Evolutionary conservation across 2,113 vertebrate species (phyloP), one percentile per base, ranked within the genome.

Genomic region (Saguinus midas): DNA sequence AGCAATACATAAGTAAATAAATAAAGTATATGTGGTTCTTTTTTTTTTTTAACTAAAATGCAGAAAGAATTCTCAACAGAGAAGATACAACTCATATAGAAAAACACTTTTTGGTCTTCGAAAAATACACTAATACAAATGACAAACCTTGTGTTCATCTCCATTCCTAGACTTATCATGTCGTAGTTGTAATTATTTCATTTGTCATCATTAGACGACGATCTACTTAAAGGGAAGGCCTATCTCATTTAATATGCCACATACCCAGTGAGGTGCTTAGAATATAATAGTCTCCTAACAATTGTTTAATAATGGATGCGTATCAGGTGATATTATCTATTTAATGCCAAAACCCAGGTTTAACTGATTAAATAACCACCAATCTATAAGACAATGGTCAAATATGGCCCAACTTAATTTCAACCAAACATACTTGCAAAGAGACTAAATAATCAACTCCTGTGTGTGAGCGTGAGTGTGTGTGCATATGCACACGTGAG

Each of bases 11-110:
- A 64, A 64, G 2, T 52, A 52, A 52, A 17, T 52, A 64, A 64
- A 27, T 64, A 64, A 29, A 78, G 43, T 83, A 45, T 37, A 6
- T 76, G 5, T 43, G 23, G 13, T 80, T 94, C 4, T 61, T 61
- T 61, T 29, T 64, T 64, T 29, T 64, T 32, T 17, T 32, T 79
- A 50, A 66, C 21, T 92, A n/a, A 21, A 83, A 82, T 95, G 21
- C 66, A 96, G 43, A 79, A 96, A 87, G 5, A 95, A 93, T 79
- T 94, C 61, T 94, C 40, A 79, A 55, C 16, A 52, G n/a, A 87
- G 79, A 97, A 75, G 64, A 61, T 23, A 70, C 37, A 81, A 43
- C 80, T 85, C 12, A 64, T 20, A 94, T 81, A 45, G 29, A 81
- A 95, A 92, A 75, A 80, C 12, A 72, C 72, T 79, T 82, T 87